Base-by-base conservation (phyloP, 1,140 invertebrate species). In the Drosophila virilis region DNA sequence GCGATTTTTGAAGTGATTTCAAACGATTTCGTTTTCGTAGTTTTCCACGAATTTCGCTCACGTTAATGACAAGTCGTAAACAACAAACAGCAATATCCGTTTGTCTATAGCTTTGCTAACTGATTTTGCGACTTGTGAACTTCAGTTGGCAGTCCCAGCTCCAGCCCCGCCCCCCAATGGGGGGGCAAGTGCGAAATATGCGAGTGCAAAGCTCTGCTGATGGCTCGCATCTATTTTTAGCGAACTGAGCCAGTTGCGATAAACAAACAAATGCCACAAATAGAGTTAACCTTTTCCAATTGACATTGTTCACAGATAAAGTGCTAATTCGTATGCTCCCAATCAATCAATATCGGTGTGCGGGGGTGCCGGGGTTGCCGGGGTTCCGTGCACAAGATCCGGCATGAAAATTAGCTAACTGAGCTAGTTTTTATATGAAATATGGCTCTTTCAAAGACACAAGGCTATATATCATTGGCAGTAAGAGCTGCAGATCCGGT, bases 51-150 rank as follows among this genome's bases (percentile, higher is more conserved):
- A 80, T 80, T 70, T 46, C 40, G 48, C 28, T 37, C 6, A 43
- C 51, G 66, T 77, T 80, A 84, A 84, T 80, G 65, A 80, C 69
- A 69, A 62, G 64, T 73, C 77, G 76, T 83, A 72, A 83, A 77
- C 80, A 84, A 80, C 73, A 69, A 84, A 78, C 65, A 67, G 77
- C 64, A 64, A 81, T 76, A 74, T 77, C 71, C 81, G 62, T 75
- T 79, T 79, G 69, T 73, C 60, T 82, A 78, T 78, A 61, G 60
- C 51, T 70, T 70, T 35, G 72, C 79, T 71, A 65, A 85, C 81
- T 78, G 69, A 68, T 85, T 80, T 79, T 22, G 60, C 66, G 15
- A 42, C 42, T 66, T 62, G 66, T 43, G 57, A 65, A 62, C n/a
- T 80, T 42, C 58, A 35, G n/a, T 6, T 9, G 9, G 0, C 28